These are phyloP conservation scores for Dicyrtoma fusca DNA, from an alignment of 2,888 invertebrate genomes.

Conservation along the genomic window DNA sequence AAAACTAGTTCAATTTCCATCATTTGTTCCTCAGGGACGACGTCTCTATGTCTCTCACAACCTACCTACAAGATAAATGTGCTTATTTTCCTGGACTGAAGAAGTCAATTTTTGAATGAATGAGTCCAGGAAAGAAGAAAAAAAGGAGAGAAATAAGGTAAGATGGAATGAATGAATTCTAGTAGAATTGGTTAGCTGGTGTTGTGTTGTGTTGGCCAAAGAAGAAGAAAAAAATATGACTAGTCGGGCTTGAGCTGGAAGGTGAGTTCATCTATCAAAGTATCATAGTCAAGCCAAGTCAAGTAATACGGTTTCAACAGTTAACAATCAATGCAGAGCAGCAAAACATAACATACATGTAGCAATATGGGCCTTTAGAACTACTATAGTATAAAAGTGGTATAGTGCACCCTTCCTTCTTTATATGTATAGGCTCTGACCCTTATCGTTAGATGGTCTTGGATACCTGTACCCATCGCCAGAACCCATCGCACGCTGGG, in stretches of 20 bases:
- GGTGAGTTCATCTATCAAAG: conserved; percentile 20
- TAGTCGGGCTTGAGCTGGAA: neutral
- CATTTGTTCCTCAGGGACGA: conserved; percentile 8
- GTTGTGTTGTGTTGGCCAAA: neutral
- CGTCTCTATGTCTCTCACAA: neutral
- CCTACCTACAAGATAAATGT: conserved; percentile 25
- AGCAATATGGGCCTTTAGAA: neutral
- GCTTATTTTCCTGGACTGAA: conserved; percentile 28
- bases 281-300: conserved; percentile 21
- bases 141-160: too few relatives aligned
- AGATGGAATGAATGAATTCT: conserved; percentile 32
- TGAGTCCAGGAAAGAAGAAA: conserved; percentile 16
- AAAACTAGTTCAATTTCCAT: conserved; percentile 24
- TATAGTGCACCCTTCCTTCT: too few relatives aligned
- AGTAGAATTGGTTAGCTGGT: neutral
- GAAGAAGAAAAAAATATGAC: neutral
- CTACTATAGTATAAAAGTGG: too few relatives aligned
- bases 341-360: conserved; percentile 5
- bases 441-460: too few relatives aligned
- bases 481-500: neutral
- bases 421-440: too few relatives aligned
- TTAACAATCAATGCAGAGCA: too few relatives aligned
- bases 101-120: conserved; percentile 36
- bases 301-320: conserved; percentile 25
- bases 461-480: too few relatives aligned